Conservation (phyloP, 2,113 vertebrate genomes). For the Carlito syrichta region DNA sequence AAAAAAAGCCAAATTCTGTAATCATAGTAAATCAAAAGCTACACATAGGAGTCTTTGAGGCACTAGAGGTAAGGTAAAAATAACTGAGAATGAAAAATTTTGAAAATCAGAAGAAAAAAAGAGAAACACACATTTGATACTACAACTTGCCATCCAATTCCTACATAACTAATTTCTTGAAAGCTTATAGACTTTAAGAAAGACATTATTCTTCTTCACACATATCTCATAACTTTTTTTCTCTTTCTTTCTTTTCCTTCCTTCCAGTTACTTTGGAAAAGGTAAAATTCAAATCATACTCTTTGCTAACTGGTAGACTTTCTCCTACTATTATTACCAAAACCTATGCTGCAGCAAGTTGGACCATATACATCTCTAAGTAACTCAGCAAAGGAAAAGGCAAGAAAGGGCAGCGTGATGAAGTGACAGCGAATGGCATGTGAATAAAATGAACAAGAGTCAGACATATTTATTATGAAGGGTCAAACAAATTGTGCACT, state of each 20-base stretch:
- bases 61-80: background rate
- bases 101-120: background rate
- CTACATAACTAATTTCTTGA: background rate
- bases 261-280: background rate
- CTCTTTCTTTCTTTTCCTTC: background rate
- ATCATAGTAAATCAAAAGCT: background rate
- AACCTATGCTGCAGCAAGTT: background rate
- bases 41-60: background rate
- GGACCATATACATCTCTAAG: background rate
- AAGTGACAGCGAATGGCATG: background rate
- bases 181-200: background rate
- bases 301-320: background rate
- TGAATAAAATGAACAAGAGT: background rate
- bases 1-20: background rate
- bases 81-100: background rate
- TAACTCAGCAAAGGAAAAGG: fast-evolving
- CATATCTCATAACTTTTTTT: background rate
- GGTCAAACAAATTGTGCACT: background rate
- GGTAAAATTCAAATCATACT: background rate
- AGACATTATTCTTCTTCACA: background rate
- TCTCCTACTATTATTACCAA: background rate
- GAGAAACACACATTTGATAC: background rate
- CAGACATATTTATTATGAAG: background rate
- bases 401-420: background rate
- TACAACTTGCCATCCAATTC: background rate